Conservation (phyloP, 2,113 vertebrate species). For the Tachysurus fulvidraco region DNA sequence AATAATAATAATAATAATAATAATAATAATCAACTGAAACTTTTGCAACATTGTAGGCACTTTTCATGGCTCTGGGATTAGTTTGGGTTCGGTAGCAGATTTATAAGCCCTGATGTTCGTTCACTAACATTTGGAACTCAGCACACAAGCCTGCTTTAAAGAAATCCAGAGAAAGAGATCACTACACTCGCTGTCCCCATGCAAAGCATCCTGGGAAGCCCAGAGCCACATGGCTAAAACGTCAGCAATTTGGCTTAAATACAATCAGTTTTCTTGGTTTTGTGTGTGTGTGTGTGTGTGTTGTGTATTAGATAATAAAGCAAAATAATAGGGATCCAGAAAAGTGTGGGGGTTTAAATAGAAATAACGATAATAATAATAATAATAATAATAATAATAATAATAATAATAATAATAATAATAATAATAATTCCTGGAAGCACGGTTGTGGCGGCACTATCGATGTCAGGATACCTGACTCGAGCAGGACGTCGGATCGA, state of each 20-base stretch:
- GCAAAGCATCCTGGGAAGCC: slow-evolving; percentile 22
- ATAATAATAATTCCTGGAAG: not conserved
- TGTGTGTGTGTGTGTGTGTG: not conserved
- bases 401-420: not conserved
- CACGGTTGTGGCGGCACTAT: not conserved
- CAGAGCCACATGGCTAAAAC: slow-evolving; percentile 12
- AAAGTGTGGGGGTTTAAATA: slow-evolving; percentile 11
- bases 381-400: not conserved
- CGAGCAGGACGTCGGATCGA: slow-evolving; percentile 1
- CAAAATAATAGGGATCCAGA: not conserved
- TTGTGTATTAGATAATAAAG: slow-evolving; percentile 12
- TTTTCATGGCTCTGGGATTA: slow-evolving; percentile 61
- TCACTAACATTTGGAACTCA: slow-evolving; percentile 33
- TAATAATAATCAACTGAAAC: slow-evolving; percentile 28
- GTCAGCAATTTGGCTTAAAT: slow-evolving; percentile 11
- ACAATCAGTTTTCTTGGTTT: slow-evolving; percentile 33
- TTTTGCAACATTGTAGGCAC: slow-evolving; percentile 60
- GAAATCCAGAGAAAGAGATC: not conserved
- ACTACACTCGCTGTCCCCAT: not conserved
- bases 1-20: slow-evolving; percentile 36
- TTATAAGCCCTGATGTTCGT: slow-evolving; percentile 59
- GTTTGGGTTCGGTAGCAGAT: slow-evolving; percentile 57
- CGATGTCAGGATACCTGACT: not conserved
- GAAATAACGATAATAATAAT: not conserved
- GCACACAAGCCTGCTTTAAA: slow-evolving; percentile 28